Percentiles rank a stretch among this genome's conserved stretches.
phyloP scores from a whole-genome alignment of 2,797 vertebrate genomes.

The Ispidina picta region DNA sequence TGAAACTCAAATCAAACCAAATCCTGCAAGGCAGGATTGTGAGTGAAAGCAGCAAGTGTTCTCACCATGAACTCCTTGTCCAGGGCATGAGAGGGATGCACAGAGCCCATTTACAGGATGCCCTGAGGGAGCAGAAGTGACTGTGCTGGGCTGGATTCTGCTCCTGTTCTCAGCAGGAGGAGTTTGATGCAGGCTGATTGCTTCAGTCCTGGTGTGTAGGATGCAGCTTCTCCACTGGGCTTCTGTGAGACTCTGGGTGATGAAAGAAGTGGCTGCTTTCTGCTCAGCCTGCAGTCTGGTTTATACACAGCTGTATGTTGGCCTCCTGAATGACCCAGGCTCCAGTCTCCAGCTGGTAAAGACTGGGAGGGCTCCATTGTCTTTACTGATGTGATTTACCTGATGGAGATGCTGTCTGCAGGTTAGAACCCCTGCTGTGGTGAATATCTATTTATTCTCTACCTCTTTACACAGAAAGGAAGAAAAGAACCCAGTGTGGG shows the following conservation, averaged over 20 bases:
- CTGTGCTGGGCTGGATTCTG: neutral
- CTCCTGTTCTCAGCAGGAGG: neutral
- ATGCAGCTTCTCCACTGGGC: neutral
- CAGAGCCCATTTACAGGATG: neutral
- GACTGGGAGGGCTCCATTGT: neutral
- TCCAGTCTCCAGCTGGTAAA: neutral
- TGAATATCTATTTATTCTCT: neutral
- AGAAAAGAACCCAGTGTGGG: neutral
- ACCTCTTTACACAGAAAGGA: neutral
- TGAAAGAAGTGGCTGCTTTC: neutral
- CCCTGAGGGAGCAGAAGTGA: neutral
- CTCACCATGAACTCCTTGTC: neutral
- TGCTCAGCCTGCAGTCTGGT: neutral
- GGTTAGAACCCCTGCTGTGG: fast-evolving
- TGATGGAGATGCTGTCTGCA: neutral
- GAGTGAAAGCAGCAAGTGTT: neutral
- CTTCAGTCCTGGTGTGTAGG: neutral
- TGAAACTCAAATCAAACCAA: neutral
- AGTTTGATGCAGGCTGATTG: neutral
- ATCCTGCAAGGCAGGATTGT: neutral
- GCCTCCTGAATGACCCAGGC: neutral
- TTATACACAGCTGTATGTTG: neutral
- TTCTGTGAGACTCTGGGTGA: neutral
- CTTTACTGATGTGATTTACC: neutral
- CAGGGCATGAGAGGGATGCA: too few species aligned